Evolutionary conservation across 2,888 invertebrate genomes (phyloP).

Genomic region (Corbicula japonica): DNA sequence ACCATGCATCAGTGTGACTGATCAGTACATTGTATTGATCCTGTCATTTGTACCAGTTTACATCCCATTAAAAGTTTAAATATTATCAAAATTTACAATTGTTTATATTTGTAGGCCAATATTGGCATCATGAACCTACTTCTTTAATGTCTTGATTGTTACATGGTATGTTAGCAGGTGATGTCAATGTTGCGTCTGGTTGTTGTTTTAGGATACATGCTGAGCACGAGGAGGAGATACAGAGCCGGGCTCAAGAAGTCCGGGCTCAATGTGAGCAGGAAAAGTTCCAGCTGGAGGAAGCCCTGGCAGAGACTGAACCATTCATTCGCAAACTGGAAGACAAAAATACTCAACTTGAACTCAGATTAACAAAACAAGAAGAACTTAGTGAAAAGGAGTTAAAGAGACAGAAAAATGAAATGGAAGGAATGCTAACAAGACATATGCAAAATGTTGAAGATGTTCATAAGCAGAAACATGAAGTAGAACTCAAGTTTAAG

Average conservation of each 20-base stretch:
- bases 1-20: too few relatives aligned
- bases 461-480: slow-evolving; percentile 66
- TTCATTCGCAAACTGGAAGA: slow-evolving; percentile 59
- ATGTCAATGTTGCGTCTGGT: too few relatives aligned
- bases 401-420: slow-evolving; percentile 51
- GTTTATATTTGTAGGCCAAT: too few relatives aligned
- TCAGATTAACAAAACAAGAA: slow-evolving; percentile 35
- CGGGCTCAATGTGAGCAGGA: slow-evolving; percentile 64
- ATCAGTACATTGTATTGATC: too few relatives aligned
- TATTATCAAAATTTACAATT: too few relatives aligned
- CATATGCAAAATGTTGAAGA: slow-evolving; percentile 57
- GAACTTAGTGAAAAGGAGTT: slow-evolving; percentile 42
- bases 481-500: slow-evolving; percentile 49
- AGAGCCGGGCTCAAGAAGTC: slow-evolving; percentile 57
- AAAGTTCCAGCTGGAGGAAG: slow-evolving; percentile 60
- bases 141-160: too few relatives aligned
- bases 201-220: slow-evolving; percentile 65
- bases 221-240: slow-evolving; percentile 62
- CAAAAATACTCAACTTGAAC: slow-evolving; percentile 61
- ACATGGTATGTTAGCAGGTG: too few relatives aligned
- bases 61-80: too few relatives aligned
- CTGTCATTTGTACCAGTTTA: too few relatives aligned
- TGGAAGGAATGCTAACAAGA: slow-evolving; percentile 59
- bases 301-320: slow-evolving; percentile 54
- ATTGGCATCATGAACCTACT: too few relatives aligned